Evolutionary conservation across 2,888 invertebrate genomes (phyloP), one percentile per base, ranked within the genome.

Genomic region (Agrotis ipsilon): DNA sequence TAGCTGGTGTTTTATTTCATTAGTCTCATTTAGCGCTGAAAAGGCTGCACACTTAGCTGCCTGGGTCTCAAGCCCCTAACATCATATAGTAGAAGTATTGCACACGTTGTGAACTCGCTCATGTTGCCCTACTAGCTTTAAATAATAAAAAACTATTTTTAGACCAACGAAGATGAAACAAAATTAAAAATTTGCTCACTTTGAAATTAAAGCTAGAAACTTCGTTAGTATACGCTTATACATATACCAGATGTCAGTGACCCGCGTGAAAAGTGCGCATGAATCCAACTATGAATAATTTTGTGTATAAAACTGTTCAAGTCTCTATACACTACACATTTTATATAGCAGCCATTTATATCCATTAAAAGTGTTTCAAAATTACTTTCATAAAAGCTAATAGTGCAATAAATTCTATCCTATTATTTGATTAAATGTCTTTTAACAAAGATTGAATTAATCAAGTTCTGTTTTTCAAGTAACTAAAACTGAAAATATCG

Each of bases 1-100:
- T 78, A 72, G 71, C 71, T 65, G 72, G 70, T 82, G 83, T 83
- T 83, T 75, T 68, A 66, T 83, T 72, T 75, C 73, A 82, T 70
- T 68, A 64, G 57, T 72, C 78, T 75, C 73, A 83, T 83, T 85
- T 80, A 65, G 80, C 78, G 75, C 61, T 32, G 60, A 62, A 61
- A 57, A 45, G 59, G 43, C 63, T 60, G 75, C 32, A 58, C 75
- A 78, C 74, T 79, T 73, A 73, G 60, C 69, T 64, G 76, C 62
- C 62, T 76, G 13, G 62, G 46, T 64, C 51, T 49, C 52, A 18
- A 55, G 58, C 70, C 54, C 54, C 46, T 62, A 19, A 65, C 63
- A 48, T 55, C 54, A 51, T 59, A n/a, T n/a, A n/a, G n/a, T 68
- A 55, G 51, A 75, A 69, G 64, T 68, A 49, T 75, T 70, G 39